Evolutionary conservation across 2,797 vertebrate genomes (phyloP).

Genomic region (Xyrichtys novacula): DNA sequence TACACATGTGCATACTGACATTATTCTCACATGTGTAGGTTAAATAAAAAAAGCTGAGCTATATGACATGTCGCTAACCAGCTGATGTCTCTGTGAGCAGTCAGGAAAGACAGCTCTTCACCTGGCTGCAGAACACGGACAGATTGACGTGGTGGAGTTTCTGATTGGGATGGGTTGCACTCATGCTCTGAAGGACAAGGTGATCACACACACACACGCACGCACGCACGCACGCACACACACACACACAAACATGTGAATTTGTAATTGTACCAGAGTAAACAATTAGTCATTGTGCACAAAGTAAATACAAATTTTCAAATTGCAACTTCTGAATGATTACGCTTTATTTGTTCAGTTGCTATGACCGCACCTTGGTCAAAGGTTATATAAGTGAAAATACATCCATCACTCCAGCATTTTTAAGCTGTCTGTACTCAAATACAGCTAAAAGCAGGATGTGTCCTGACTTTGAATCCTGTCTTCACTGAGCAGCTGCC

Average conservation of each 20-base stretch:
- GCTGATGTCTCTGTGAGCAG: slow-evolving; percentile 60
- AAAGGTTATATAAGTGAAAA: neutral
- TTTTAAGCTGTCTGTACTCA: neutral
- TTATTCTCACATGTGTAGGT: neutral
- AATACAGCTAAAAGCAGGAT: slow-evolving; percentile 13
- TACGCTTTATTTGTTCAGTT: neutral
- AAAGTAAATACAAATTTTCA: neutral
- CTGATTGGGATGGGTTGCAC: slow-evolving; percentile 88
- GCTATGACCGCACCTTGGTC: neutral
- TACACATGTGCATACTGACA: no score
- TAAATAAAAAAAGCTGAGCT: no score
- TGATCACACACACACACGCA: slow-evolving; percentile 57
- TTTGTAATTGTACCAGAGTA: neutral
- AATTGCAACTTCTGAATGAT: neutral
- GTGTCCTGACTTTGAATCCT: slow-evolving; percentile 7
- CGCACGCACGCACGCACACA: neutral
- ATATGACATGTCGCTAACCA: slow-evolving; percentile 2
- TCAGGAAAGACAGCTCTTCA: slow-evolving; percentile 90
- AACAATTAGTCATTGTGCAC: neutral
- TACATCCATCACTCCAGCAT: neutral
- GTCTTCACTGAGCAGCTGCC: neutral
- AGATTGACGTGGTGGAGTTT: slow-evolving; percentile 87
- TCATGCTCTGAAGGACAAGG: slow-evolving; percentile 89
- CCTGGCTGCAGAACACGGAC: slow-evolving; percentile 87
- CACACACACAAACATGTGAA: neutral